Percentiles rank a stretch among this genome's conserved stretches.
phyloP scores from a whole-genome alignment of 2,888 invertebrate species.

The Eristalis arbustorum region DNA sequence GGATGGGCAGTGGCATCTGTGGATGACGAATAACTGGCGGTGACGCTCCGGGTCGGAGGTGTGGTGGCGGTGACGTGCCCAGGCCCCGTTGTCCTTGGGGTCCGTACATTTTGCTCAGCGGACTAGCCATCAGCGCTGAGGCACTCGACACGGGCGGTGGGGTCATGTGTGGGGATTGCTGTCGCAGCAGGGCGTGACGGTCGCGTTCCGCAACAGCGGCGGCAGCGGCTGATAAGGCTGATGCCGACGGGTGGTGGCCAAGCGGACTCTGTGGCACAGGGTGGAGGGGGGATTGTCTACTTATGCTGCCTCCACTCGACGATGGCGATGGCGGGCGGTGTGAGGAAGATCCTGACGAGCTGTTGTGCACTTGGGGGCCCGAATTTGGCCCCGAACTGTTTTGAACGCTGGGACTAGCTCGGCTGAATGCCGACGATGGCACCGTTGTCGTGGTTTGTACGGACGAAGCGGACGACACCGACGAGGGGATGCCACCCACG shows the following conservation, averaged over 20 bases:
- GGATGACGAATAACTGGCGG: slow-evolving; percentile 82
- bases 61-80: slow-evolving; percentile 81
- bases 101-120: slow-evolving; percentile 80
- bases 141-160: slow-evolving; percentile 81
- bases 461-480: slow-evolving; percentile 75
- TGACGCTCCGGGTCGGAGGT: slow-evolving; percentile 80
- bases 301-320: slow-evolving; percentile 77
- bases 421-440: slow-evolving; percentile 80
- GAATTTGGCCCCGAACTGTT: slow-evolving; percentile 74
- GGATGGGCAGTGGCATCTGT: slow-evolving; percentile 80
- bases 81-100: slow-evolving; percentile 82
- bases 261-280: slow-evolving; percentile 80
- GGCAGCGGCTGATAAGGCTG: slow-evolving; percentile 80
- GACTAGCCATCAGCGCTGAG: slow-evolving; percentile 79
- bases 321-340: slow-evolving; percentile 80
- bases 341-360: slow-evolving; percentile 73
- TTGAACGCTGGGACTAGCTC: slow-evolving; percentile 80
- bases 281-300: slow-evolving; percentile 80
- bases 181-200: slow-evolving; percentile 79
- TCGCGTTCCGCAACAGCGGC: slow-evolving; percentile 80
- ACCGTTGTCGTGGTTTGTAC: slow-evolving; percentile 76
- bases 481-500: slow-evolving; percentile 74
- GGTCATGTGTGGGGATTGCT: slow-evolving; percentile 81
- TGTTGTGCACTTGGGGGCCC: slow-evolving; percentile 72
- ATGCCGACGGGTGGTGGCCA: slow-evolving; percentile 80